These are phyloP conservation scores for Onthophagus sagittarius DNA, from an alignment of 2,888 invertebrate species.

Conservation along the genomic window DNA sequence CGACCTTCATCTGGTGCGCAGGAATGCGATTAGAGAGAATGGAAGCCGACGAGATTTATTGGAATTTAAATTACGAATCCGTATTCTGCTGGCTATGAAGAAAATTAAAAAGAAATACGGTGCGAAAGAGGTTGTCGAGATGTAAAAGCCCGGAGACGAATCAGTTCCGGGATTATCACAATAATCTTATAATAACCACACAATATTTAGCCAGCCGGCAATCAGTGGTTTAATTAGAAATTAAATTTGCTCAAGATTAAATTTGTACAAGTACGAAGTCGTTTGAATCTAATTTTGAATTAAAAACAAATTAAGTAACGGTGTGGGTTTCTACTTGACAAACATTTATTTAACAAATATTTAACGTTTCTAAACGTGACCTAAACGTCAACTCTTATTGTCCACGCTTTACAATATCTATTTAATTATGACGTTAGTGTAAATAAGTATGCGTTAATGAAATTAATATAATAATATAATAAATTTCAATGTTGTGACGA, in stretches of 20 bases:
- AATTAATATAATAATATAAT: neutral
- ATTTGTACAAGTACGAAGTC: neutral
- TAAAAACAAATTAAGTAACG: no score
- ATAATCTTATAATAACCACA: neutral
- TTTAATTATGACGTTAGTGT: neutral
- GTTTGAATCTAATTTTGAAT: no score
- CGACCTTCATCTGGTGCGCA: neutral
- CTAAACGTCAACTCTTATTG: neutral
- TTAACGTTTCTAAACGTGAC: neutral
- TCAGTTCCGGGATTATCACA: neutral
- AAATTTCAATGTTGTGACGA: neutral
- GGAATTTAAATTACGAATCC: neutral
- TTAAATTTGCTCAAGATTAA: neutral
- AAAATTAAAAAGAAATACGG: neutral
- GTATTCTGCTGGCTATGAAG: neutral
- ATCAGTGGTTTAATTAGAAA: neutral
- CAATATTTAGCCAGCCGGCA: neutral
- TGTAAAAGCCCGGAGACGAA: neutral
- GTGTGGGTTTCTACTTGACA: neutral
- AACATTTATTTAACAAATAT: neutral
- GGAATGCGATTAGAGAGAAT: neutral
- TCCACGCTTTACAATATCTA: neutral
- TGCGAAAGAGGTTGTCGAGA: no score
- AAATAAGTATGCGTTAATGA: neutral
- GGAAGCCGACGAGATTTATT: neutral